A percentile compares a stretch with the other conserved stretches of the same genome.
These are phyloP conservation scores for Octodonta nipae DNA, from an alignment of 2,888 invertebrate genomes.

Conservation along the genomic window DNA sequence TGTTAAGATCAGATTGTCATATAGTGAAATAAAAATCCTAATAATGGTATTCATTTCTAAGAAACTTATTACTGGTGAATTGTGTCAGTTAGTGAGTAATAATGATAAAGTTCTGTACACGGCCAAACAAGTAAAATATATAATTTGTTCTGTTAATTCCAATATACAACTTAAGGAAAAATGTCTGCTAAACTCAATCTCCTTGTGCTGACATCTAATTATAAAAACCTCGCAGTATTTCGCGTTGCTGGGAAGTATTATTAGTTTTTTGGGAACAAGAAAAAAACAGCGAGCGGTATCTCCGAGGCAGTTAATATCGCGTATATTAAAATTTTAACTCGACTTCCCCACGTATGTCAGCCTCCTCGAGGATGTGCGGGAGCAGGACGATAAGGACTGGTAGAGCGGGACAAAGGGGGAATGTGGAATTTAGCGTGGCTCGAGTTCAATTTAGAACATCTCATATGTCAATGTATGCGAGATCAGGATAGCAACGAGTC, in stretches of 20 bases:
- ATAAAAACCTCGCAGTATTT: too few species aligned
- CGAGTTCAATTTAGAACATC: slow-evolving; percentile 24
- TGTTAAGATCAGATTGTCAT: too few species aligned
- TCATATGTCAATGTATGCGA: slow-evolving; percentile 29
- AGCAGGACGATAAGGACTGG: neutral
- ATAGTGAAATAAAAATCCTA: too few species aligned
- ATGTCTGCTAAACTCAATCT: too few species aligned
- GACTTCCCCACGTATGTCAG: slow-evolving; percentile 9
- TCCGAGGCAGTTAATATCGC: slow-evolving; percentile 20
- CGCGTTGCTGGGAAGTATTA: slow-evolving; percentile 3
- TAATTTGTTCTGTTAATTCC: too few species aligned
- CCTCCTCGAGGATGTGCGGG: neutral
- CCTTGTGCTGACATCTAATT: too few species aligned
- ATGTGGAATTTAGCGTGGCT: slow-evolving; percentile 16
- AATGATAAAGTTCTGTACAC: too few species aligned
- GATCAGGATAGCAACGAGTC: slow-evolving; percentile 23
- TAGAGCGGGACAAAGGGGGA: slow-evolving; percentile 5
- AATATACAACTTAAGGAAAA: too few species aligned
- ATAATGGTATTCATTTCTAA: too few species aligned
- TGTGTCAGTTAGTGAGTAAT: too few species aligned
- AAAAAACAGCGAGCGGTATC: slow-evolving; percentile 3
- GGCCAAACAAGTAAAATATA: too few species aligned
- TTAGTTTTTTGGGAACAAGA: slow-evolving; percentile 5
- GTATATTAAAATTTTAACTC: slow-evolving; percentile 29
- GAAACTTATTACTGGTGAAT: too few species aligned